Base-by-base conservation (phyloP, 2,888 invertebrate genomes). In the Xanthorhoe spadicearia region DNA sequence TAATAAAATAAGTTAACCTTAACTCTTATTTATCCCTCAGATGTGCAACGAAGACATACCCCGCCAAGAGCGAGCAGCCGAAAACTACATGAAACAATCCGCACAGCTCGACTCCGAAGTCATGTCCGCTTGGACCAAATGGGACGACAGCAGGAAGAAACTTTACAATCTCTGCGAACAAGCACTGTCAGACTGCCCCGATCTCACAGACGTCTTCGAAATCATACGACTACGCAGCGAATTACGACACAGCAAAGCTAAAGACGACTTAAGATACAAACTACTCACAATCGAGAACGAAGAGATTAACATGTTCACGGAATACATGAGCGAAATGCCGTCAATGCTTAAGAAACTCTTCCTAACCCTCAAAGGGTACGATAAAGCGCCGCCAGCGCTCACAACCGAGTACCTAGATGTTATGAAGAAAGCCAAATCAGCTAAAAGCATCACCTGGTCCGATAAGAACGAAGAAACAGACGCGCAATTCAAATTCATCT, bases 401-500 rank as follows among this genome's bases (percentile, higher is more conserved):
- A 93, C 92, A 0, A 81, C 86, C 0, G 94, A 95, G 68, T 96
- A 95, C 71, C 83, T 94, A 28, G 94, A 94, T 7, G 78, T 96
- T 0, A 90, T 95, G 74, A 94, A 93, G 70, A 92, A 94, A 67
- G 89, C 94, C 0, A 95, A 95, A 75, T 94, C 94, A 0, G 91
- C 94, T 0, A 94, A 94, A 77, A 90, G 90, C 32, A 94, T 96
- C 13, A 93, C 94, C 10, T 96, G 95, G 95, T 93, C 93, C 0
- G 95, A 95, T 71, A 84, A 84, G 48, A 88, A 90, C 10, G 57
- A 67, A 0, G 86, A 87, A 43, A 76, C 63, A 1, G 88, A 89
- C 48, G 68, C 84, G 0, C 80, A 86, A 19, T 88, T 90, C 74
- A 86, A 86, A 73, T 89, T 84, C 67, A 81, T 92, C 19, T 82